Conservation (phyloP, 2,888 invertebrate species). For the Drosophila dives region DNA sequence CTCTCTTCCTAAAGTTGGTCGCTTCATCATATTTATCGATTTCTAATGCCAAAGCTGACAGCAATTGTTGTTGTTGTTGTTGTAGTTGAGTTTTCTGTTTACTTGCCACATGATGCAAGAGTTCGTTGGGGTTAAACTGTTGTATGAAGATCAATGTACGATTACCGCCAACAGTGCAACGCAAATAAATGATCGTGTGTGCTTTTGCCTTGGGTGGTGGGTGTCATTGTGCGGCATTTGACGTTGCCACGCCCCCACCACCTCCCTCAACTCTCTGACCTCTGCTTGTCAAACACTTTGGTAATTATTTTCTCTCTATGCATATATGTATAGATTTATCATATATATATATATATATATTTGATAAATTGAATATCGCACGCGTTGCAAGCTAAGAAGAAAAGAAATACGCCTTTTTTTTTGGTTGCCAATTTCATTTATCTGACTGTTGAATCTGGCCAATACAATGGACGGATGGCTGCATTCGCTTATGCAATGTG, state of each 20-base stretch:
- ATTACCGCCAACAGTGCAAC: constrained; percentile 34
- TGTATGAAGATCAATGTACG: constrained; percentile 78
- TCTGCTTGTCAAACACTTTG: constrained; percentile 72
- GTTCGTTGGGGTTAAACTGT: constrained; percentile 76
- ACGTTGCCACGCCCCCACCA: constrained; percentile 53
- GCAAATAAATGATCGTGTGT: constrained; percentile 5
- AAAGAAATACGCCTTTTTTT: constrained; percentile 3
- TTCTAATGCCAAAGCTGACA: constrained; percentile 70
- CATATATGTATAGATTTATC: neutral
- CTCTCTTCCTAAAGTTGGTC: neutral
- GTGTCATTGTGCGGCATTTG: constrained; percentile 68
- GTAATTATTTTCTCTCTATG: constrained; percentile 71
- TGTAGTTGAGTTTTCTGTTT: constrained; percentile 26
- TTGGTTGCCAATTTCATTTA: constrained; percentile 42
- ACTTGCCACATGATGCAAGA: constrained; percentile 68
- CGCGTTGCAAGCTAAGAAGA: neutral
- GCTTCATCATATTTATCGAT: constrained; percentile 70
- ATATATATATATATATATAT: constrained; percentile 8
- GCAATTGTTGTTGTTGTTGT: constrained; percentile 19
- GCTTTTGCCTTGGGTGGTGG: constrained; percentile 61
- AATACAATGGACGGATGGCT: constrained; percentile 41
- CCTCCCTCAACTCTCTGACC: constrained; percentile 54
- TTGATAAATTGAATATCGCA: constrained; percentile 75
- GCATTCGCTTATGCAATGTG: constrained; percentile 70
- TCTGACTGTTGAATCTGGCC: constrained; percentile 54